Conservation (phyloP, 2,888 invertebrate species). For the Clanis bilineata region DNA sequence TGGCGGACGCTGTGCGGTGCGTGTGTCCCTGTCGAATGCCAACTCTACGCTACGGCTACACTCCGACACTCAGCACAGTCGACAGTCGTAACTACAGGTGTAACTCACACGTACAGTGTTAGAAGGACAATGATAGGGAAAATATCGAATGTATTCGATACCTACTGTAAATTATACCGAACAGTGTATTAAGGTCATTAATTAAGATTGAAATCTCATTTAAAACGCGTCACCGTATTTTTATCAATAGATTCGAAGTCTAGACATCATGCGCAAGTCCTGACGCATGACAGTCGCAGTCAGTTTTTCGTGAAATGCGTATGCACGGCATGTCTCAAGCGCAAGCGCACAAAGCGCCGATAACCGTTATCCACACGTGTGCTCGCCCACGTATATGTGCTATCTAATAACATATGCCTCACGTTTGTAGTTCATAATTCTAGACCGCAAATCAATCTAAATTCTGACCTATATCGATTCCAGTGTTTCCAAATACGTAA, state of each 20-base stretch:
- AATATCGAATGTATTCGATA: too few species aligned
- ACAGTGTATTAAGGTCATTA: too few species aligned
- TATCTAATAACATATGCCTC: constrained; percentile 39
- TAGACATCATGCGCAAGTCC: too few species aligned
- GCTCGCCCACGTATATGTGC: constrained; percentile 48
- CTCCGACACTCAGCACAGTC: not conserved
- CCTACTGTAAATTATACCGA: too few species aligned
- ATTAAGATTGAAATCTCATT: too few species aligned
- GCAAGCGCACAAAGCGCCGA: constrained; percentile 42
- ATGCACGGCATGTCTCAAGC: constrained; percentile 39
- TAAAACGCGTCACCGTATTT: too few species aligned
- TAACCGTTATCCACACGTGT: constrained; percentile 71
- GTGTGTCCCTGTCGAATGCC: not conserved
- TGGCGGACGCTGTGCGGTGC: constrained; percentile 34
- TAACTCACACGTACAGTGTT: not conserved
- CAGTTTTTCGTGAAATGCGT: constrained; percentile 32
- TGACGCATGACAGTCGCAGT: not conserved
- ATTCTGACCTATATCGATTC: not conserved
- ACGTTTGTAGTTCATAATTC: constrained; percentile 13
- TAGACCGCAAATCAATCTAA: not conserved
- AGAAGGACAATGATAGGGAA: not conserved
- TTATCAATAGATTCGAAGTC: too few species aligned
- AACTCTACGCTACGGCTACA: not conserved
- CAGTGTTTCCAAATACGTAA: not conserved
- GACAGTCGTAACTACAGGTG: not conserved